These are phyloP conservation scores for Oopsacas minuta DNA, from an alignment of 37 sponge, comb jelly and placozoan genomes.

Conservation along the genomic window DNA sequence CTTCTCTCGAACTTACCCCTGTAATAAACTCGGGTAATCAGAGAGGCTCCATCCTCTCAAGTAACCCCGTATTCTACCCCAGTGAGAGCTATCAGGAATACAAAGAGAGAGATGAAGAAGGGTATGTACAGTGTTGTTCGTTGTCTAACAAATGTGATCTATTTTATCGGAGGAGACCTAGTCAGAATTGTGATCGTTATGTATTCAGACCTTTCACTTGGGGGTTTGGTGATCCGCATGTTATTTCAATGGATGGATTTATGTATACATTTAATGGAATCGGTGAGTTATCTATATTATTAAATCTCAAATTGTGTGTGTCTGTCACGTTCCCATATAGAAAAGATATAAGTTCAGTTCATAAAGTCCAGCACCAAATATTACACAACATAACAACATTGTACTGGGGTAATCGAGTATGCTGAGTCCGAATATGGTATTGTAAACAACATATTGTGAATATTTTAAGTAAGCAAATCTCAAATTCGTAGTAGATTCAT, in stretches of 20 bases:
- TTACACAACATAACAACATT: too few relatives aligned
- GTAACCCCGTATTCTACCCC: background rate
- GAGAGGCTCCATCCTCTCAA: slow-evolving; percentile 18
- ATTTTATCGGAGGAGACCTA: slow-evolving; percentile 30
- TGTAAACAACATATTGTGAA: too few relatives aligned
- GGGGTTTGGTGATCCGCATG: slow-evolving; percentile 59
- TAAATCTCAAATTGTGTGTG: too few relatives aligned
- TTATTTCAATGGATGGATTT: slow-evolving; percentile 41
- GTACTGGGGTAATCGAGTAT: too few relatives aligned
- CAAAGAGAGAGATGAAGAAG: slow-evolving; percentile 13
- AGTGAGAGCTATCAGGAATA: background rate
- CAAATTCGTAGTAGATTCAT: too few relatives aligned
- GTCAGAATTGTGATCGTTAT: slow-evolving; percentile 25
- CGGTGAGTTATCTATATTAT: slow-evolving; percentile 35
- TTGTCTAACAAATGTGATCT: slow-evolving; percentile 20
- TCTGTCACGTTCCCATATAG: too few relatives aligned
- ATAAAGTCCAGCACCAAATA: too few relatives aligned
- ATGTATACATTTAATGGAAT: slow-evolving; percentile 63
- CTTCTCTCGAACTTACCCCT: background rate
- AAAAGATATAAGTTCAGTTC: too few relatives aligned
- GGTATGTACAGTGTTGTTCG: slow-evolving; percentile 31
- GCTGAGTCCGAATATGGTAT: too few relatives aligned
- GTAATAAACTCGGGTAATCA: background rate
- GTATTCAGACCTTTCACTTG: slow-evolving; percentile 24
- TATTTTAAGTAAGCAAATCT: too few relatives aligned